Conservation (phyloP, 1,140 invertebrate species). For the Drosophila sulfurigaster region DNA sequence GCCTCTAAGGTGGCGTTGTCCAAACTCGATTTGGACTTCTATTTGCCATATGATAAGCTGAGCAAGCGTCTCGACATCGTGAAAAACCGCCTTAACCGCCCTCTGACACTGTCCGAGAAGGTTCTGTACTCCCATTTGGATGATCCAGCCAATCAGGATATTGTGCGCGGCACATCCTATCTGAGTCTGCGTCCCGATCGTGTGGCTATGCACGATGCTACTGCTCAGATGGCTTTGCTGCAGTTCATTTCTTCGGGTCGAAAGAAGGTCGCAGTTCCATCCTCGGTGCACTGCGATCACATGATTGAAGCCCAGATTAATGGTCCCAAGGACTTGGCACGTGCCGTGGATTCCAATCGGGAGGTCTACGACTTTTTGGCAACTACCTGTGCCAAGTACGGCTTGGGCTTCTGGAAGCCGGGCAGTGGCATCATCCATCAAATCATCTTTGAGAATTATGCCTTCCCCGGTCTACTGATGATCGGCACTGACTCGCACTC, state of each 20-base stretch:
- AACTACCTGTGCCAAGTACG: conserved; percentile 98
- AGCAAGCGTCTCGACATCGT: conserved; percentile 93
- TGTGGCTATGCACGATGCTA: conserved; percentile 99
- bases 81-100: conserved; percentile 95
- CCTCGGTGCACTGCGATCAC: conserved; percentile 99
- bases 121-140: conserved; percentile 99
- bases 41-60: conserved; percentile 96
- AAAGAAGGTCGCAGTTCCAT: conserved; percentile 97
- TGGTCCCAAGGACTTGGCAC: conserved; percentile 94
- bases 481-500: conserved; percentile 99
- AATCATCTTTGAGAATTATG: conserved; percentile 99
- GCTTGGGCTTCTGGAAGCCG: conserved; percentile 99
- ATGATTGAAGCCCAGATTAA: conserved; percentile 99
- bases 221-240: conserved; percentile 99
- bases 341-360: conserved; percentile 97
- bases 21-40: conserved; percentile 93
- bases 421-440: conserved; percentile 99
- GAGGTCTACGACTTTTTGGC: conserved; percentile 99
- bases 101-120: conserved; percentile 98
- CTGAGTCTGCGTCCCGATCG: conserved; percentile 97
- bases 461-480: conserved; percentile 98
- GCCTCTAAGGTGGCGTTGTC: conserved; percentile 93
- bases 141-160: conserved; percentile 93
- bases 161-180: conserved; percentile 96
- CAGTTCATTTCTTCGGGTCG: conserved; percentile 99